phyloP scores from a whole-genome alignment of 2,113 vertebrate species.

The Orthonyx spaldingii region DNA sequence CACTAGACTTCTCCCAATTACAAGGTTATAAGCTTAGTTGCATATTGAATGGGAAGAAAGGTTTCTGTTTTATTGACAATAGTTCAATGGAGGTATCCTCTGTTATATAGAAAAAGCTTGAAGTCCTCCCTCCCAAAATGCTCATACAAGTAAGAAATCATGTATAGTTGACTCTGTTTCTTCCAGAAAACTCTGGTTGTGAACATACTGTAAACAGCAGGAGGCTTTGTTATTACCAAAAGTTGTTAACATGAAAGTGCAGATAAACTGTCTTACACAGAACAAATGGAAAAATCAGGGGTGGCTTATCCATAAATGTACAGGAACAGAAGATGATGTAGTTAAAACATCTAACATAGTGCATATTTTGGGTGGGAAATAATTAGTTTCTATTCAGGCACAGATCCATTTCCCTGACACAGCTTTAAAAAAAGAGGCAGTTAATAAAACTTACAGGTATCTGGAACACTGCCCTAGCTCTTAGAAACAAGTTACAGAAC shows the following conservation, averaged over 20 bases:
- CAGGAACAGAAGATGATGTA: background rate
- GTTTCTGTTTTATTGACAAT: background rate
- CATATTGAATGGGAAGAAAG: background rate
- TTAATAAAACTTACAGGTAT: background rate
- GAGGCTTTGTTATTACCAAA: background rate
- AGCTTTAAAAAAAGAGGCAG: background rate
- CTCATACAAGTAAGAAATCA: background rate
- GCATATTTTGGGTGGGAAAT: background rate
- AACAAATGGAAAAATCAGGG: background rate
- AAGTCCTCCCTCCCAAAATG: background rate
- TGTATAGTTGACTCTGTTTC: background rate
- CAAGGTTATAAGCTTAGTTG: background rate
- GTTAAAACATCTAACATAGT: background rate
- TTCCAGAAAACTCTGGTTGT: background rate
- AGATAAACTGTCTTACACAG: background rate
- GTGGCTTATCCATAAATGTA: background rate
- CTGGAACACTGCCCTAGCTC: background rate
- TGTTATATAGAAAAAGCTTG: background rate
- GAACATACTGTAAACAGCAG: background rate
- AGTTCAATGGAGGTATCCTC: background rate
- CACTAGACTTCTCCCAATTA: background rate
- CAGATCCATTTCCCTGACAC: background rate
- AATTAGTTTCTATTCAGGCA: background rate
- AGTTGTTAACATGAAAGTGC: background rate
- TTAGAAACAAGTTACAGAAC: background rate